phyloP scores from a whole-genome alignment of 2,797 vertebrate genomes.

The Monodelphis domestica region DNA sequence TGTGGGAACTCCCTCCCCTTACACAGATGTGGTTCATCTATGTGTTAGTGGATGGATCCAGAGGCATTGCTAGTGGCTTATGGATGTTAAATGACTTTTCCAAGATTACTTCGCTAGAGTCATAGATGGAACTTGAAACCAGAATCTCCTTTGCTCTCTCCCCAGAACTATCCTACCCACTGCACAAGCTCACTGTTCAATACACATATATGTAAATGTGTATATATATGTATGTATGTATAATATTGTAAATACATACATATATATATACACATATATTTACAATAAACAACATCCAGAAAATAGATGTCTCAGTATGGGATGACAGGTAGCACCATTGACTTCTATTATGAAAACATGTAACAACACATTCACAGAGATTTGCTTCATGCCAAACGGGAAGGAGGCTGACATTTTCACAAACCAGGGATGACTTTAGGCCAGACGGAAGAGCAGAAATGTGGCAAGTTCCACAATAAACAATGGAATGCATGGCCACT shows the following conservation, averaged over 20 bases:
- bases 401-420: slow-evolving; percentile 16
- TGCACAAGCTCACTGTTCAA: too few species aligned
- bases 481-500: not conserved
- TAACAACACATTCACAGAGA: not conserved
- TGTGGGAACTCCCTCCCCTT: not conserved
- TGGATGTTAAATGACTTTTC: not conserved
- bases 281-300: too few species aligned
- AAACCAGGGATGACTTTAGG: slow-evolving; percentile 4
- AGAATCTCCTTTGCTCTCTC: too few species aligned
- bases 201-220: too few species aligned
- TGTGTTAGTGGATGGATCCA: not conserved
- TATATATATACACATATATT: too few species aligned
- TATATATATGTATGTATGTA: too few species aligned
- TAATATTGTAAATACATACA: too few species aligned
- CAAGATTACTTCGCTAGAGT: too few species aligned
- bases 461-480: slow-evolving; percentile 25
- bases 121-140: too few species aligned
- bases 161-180: too few species aligned
- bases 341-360: not conserved
- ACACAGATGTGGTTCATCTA: not conserved
- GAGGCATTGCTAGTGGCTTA: not conserved
- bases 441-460: slow-evolving; percentile 32
- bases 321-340: not conserved
- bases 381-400: not conserved
- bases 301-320: not conserved